These are phyloP conservation scores for Hypomecis punctinalis DNA, from an alignment of 2,888 invertebrate species.

Conservation along the genomic window DNA sequence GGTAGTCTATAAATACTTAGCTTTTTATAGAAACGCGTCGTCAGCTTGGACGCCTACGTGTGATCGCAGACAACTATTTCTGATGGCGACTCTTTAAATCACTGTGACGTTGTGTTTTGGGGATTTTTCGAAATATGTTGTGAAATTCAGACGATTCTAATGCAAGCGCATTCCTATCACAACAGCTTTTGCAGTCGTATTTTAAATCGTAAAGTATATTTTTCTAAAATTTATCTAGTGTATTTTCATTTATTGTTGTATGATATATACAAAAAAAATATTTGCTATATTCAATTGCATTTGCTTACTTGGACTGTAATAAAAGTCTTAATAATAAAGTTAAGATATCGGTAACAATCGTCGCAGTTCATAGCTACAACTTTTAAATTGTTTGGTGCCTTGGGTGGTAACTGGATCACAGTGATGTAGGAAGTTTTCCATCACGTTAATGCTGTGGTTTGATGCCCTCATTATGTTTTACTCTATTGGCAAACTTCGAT, in stretches of 20 bases:
- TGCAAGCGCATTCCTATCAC: conserved; percentile 21
- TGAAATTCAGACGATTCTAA: conserved; percentile 28
- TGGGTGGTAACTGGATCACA: no score
- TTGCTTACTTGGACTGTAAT: no score
- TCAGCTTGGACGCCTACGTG: conserved; percentile 53
- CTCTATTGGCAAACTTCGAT: no score
- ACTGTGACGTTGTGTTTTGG: conserved; percentile 40
- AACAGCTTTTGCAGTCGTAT: neutral
- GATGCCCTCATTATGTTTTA: no score
- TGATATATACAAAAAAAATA: neutral
- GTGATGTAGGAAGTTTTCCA: no score
- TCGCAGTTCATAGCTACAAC: no score
- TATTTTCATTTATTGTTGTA: neutral
- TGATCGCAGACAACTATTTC: conserved; percentile 49
- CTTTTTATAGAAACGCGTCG: conserved; percentile 51
- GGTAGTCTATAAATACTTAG: conserved; percentile 55
- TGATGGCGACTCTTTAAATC: conserved; percentile 42
- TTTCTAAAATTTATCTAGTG: neutral
- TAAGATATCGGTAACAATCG: no score
- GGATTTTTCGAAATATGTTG: conserved; percentile 35
- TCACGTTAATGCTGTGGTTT: no score
- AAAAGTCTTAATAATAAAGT: no score
- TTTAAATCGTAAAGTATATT: no score
- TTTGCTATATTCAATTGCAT: neutral
- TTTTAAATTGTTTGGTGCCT: no score